phyloP scores from a whole-genome alignment of 2,888 invertebrate species.

The Charanyca ferruginea region DNA sequence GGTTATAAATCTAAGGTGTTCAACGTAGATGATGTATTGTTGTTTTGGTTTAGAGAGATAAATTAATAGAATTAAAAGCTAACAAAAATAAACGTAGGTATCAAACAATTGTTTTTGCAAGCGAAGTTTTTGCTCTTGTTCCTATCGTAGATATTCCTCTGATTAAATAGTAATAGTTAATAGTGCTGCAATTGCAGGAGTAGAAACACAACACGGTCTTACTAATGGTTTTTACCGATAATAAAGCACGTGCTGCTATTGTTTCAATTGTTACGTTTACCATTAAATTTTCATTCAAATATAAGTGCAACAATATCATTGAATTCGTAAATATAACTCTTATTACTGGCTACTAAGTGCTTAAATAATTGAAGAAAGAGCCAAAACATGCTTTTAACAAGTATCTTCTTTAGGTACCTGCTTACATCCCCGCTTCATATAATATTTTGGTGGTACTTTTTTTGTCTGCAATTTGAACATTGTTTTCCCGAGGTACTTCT shows the following conservation, averaged over 20 bases:
- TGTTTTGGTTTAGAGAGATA: not conserved
- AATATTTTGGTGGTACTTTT: slow-evolving; percentile 43
- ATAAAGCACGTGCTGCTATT: too few relatives aligned
- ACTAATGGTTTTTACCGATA: too few relatives aligned
- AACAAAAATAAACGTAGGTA: not conserved
- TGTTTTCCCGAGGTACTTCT: slow-evolving; percentile 55
- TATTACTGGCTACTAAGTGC: not conserved
- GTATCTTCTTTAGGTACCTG: slow-evolving; percentile 13
- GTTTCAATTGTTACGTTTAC: not conserved
- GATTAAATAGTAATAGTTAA: not conserved
- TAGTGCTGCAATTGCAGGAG: not conserved
- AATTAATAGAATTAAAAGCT: slow-evolving; percentile 15
- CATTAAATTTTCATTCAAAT: not conserved
- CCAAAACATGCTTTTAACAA: not conserved
- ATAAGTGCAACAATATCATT: too few relatives aligned
- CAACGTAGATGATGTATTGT: slow-evolving; percentile 17
- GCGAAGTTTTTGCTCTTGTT: too few relatives aligned
- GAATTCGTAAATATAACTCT: too few relatives aligned
- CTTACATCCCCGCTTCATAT: slow-evolving; percentile 13
- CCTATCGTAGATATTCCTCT: not conserved
- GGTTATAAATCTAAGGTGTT: slow-evolving; percentile 28
- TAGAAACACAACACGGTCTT: not conserved
- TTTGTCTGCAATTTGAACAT: slow-evolving; percentile 48
- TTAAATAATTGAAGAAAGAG: not conserved
- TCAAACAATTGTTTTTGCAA: too few relatives aligned